phyloP scores from a whole-genome alignment of 2,113 vertebrate species.

The Halichoerus grypus region DNA sequence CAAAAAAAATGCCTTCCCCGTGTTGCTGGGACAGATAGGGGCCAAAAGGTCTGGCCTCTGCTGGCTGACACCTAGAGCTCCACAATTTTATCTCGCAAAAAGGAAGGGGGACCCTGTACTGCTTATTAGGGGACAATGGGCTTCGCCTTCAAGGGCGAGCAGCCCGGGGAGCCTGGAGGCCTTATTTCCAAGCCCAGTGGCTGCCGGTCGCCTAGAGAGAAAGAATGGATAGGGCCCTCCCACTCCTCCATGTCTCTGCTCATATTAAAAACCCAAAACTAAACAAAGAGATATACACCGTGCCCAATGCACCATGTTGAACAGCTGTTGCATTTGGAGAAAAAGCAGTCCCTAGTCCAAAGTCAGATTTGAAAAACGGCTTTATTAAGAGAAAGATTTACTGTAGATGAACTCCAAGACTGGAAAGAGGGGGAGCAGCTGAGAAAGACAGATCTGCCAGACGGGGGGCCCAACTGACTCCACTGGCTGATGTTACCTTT shows the following conservation, averaged over 20 bases:
- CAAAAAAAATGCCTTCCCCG: slow-evolving; percentile 17
- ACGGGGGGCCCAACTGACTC: slow-evolving; percentile 30
- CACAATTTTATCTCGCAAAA: slow-evolving; percentile 32
- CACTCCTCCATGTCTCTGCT: slow-evolving; percentile 42
- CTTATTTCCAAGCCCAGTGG: slow-evolving; percentile 2
- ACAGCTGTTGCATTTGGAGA: slow-evolving; percentile 78
- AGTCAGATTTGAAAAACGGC: slow-evolving; percentile 80
- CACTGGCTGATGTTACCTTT: slow-evolving; percentile 48
- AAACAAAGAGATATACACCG: slow-evolving; percentile 73
- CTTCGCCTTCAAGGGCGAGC: not conserved
- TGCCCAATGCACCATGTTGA: slow-evolving; percentile 73
- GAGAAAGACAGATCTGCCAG: slow-evolving; percentile 65
- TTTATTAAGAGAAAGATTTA: slow-evolving; percentile 79
- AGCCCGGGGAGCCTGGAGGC: not conserved
- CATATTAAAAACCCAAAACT: slow-evolving; percentile 65
- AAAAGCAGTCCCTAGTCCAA: slow-evolving; percentile 76
- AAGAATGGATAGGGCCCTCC: slow-evolving; percentile 12
- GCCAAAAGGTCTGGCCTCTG: slow-evolving; percentile 67
- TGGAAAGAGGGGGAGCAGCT: slow-evolving; percentile 58
- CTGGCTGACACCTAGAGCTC: slow-evolving; percentile 59
- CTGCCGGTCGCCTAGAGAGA: not conserved
- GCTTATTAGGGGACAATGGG: slow-evolving; percentile 62
- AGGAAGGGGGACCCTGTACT: not conserved
- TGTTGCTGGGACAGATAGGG: slow-evolving; percentile 34
- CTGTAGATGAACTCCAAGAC: slow-evolving; percentile 57